These are phyloP conservation scores for Dryomyza anilis DNA, from an alignment of 2,888 invertebrate genomes.

Conservation along the genomic window DNA sequence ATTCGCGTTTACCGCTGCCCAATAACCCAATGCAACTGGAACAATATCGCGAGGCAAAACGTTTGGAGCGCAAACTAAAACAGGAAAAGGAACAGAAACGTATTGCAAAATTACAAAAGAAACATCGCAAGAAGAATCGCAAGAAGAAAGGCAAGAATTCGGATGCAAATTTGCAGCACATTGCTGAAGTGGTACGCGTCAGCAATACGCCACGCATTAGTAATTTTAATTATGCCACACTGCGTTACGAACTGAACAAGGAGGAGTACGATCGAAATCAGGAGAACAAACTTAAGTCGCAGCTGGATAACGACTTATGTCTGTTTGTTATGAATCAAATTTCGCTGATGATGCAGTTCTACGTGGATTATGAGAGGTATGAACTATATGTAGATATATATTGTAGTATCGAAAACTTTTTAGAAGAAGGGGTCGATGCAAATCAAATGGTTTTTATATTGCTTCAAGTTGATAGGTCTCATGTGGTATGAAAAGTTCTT, in stretches of 20 bases:
- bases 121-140: constrained; percentile 46
- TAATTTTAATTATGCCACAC: constrained; percentile 27
- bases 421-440: too few relatives aligned
- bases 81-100: constrained; percentile 49
- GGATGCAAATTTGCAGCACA: neutral
- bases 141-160: constrained; percentile 30
- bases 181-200: constrained; percentile 16
- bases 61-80: constrained; percentile 42
- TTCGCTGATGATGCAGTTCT: constrained; percentile 77
- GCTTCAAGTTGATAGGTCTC: too few relatives aligned
- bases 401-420: neutral
- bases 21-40: constrained; percentile 53
- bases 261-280: constrained; percentile 48
- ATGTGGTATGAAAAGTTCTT: too few relatives aligned
- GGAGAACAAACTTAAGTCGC: constrained; percentile 64
- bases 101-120: constrained; percentile 49
- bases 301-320: constrained; percentile 68
- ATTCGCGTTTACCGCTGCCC: constrained; percentile 47
- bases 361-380: constrained; percentile 77
- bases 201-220: constrained; percentile 12
- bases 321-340: constrained; percentile 78
- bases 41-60: constrained; percentile 42
- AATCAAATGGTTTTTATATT: too few relatives aligned
- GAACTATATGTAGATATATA: neutral
- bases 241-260: constrained; percentile 39